Evolutionary conservation across 2,888 invertebrate species (phyloP), one percentile per base, ranked within the genome.

Genomic region (Temnothorax rugatulus): DNA sequence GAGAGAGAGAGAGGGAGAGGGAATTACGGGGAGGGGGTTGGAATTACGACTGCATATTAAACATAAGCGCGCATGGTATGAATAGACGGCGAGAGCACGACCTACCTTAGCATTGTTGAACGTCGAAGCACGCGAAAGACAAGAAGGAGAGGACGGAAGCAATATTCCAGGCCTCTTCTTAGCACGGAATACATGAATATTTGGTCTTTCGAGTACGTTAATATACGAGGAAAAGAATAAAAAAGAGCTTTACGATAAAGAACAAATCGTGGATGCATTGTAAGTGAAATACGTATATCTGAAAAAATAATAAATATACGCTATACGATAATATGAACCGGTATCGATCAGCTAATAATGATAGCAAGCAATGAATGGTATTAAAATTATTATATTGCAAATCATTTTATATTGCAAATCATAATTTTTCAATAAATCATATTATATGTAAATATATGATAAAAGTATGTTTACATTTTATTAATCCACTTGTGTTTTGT

Each of bases 11-110:
- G 15, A 25, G 9, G 4, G 1, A 8, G 11, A 11, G 11, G 21
- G 47, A 44, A 59, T 57, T 41, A 64, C 15, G 5, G 15, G 29
- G 3, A 18, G 29, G 44, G 29, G 54, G 44, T 68, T 69, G 71
- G 29, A 79, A 71, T 79, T 79, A 71, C 71, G 57, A 71, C 34
- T 79, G 79, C 69, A 79, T 79, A 79, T 57, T 79, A 79, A 69
- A 21, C 77, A 59, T 44, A 69, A 18, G 59, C 77, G 75, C 21
- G n/a, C 71, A 57, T 4, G 41, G 59, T 71, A 59, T 79, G 79
- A 79, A 71, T 79, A 79, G 57, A 79, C 47, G 34, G 44, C 4
- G 29, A 38, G 25, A 34, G 15, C 18, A 69, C 44, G 57, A 59
- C 11, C 47, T 79, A 71, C 47, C 79, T 71, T 71, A 71, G 79